phyloP scores from a whole-genome alignment of 2,888 invertebrate species.

The Sinotaia quadrata region DNA sequence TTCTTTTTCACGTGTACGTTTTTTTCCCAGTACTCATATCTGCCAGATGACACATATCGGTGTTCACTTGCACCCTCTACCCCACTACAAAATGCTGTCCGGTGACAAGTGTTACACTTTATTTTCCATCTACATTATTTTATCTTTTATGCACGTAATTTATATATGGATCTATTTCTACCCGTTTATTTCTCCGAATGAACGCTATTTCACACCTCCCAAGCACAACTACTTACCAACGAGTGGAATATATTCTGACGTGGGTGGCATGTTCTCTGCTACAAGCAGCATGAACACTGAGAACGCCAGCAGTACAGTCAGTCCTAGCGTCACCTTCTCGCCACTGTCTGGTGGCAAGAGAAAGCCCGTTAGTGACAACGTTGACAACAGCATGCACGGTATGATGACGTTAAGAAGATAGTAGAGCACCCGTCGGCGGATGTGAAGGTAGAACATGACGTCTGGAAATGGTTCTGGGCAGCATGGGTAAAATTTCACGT shows the following conservation, averaged over 20 bases:
- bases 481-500: conserved; percentile 74
- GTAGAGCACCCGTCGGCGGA: conserved; percentile 74
- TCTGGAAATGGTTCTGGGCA: conserved; percentile 75
- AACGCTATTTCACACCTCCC: too few relatives aligned
- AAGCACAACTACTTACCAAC: conserved; percentile 71
- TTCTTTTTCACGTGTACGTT: too few relatives aligned
- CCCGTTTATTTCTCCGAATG: too few relatives aligned
- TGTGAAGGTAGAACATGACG: conserved; percentile 74
- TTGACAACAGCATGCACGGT: conserved; percentile 77
- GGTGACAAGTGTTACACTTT: too few relatives aligned
- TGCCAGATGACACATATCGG: too few relatives aligned
- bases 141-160: too few relatives aligned
- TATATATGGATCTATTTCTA: too few relatives aligned
- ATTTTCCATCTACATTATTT: too few relatives aligned
- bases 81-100: too few relatives aligned
- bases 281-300: conserved; percentile 77
- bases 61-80: too few relatives aligned
- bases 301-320: conserved; percentile 76
- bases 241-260: conserved; percentile 76
- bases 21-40: too few relatives aligned
- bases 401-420: conserved; percentile 76
- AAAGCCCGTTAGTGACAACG: conserved; percentile 77
- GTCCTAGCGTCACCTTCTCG: conserved; percentile 76
- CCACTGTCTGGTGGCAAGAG: conserved; percentile 75
- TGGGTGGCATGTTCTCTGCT: conserved; percentile 77